These are phyloP conservation scores for Caenorhabditis plicata DNA, from an alignment of 2,888 invertebrate genomes.

Conservation along the genomic window DNA sequence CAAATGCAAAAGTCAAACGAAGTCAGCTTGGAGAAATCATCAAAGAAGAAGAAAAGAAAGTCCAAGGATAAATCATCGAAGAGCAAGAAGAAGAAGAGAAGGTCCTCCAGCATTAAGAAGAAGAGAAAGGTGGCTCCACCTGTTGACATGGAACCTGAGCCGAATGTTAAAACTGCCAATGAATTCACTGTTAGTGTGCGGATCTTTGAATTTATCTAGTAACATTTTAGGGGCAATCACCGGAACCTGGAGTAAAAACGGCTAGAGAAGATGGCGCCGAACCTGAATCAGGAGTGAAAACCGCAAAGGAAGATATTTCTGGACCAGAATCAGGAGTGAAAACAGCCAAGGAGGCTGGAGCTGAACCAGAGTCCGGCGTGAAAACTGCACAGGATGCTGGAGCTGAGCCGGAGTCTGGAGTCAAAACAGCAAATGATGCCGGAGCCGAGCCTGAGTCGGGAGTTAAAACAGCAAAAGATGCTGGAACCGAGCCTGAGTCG, in stretches of 20 bases:
- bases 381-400: slow-evolving; percentile 11
- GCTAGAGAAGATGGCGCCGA: slow-evolving; percentile 5
- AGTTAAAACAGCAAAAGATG: slow-evolving; percentile 2
- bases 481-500: neutral
- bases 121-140: slow-evolving; percentile 8
- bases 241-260: slow-evolving; percentile 18
- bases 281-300: slow-evolving; percentile 18
- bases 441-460: slow-evolving; percentile 6
- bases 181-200: neutral
- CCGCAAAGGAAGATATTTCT: slow-evolving; percentile 7
- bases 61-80: slow-evolving; percentile 11
- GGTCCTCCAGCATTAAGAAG: neutral
- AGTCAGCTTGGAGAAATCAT: slow-evolving; percentile 6
- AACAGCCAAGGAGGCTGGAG: slow-evolving; percentile 6
- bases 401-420: slow-evolving; percentile 4
- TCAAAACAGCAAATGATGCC: slow-evolving; percentile 8
- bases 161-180: slow-evolving; percentile 14
- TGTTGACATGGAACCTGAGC: slow-evolving; percentile 10
- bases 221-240: no score
- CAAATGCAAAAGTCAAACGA: no score
- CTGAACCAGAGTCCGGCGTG: slow-evolving; percentile 13
- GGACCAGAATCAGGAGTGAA: slow-evolving; percentile 9
- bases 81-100: slow-evolving; percentile 5
- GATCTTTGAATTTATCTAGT: no score
- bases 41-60: slow-evolving; percentile 9